A percentile compares a stretch with the other conserved stretches of the same genome.
Evolutionary conservation across 1,140 invertebrate species (phyloP).

Genomic region (Gonioctena quinquepunctata): DNA sequence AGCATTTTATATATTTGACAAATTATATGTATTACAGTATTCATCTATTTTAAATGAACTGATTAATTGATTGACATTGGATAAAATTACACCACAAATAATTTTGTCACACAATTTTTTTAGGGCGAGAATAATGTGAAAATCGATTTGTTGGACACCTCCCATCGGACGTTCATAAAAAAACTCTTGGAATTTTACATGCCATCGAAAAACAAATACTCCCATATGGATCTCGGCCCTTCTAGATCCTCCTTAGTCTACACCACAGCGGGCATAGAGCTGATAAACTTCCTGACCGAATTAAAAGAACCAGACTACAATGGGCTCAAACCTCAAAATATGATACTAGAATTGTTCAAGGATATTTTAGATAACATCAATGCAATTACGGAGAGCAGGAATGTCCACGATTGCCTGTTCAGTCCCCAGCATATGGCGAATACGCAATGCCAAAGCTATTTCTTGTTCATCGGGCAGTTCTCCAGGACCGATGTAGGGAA

Average conservation of each 20-base stretch:
- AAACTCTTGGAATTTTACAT: constrained; percentile 84
- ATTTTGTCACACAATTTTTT: too few relatives aligned
- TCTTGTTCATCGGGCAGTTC: constrained; percentile 87
- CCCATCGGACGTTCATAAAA: constrained; percentile 77
- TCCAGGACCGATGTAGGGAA: constrained; percentile 75
- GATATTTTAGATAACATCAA: constrained; percentile 80
- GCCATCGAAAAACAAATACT: constrained; percentile 86
- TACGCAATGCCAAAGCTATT: constrained; percentile 91
- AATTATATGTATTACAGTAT: too few relatives aligned
- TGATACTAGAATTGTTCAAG: constrained; percentile 77
- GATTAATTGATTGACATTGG: too few relatives aligned
- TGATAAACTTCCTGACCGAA: constrained; percentile 78
- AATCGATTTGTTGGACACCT: constrained; percentile 72
- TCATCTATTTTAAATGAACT: too few relatives aligned
- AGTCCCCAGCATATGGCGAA: constrained; percentile 85
- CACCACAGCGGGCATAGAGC: constrained; percentile 73
- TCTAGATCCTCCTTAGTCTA: constrained; percentile 63
- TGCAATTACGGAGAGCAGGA: constrained; percentile 71
- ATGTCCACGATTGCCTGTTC: constrained; percentile 85
- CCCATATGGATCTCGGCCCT: constrained; percentile 65
- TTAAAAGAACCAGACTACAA: constrained; percentile 58
- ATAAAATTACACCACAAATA: too few relatives aligned
- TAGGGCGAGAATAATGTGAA: constrained; percentile 44
- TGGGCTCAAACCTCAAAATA: constrained; percentile 8
- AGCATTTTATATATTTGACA: too few relatives aligned